phyloP scores from a whole-genome alignment of 2,888 invertebrate species.

The Sesia apiformis region DNA sequence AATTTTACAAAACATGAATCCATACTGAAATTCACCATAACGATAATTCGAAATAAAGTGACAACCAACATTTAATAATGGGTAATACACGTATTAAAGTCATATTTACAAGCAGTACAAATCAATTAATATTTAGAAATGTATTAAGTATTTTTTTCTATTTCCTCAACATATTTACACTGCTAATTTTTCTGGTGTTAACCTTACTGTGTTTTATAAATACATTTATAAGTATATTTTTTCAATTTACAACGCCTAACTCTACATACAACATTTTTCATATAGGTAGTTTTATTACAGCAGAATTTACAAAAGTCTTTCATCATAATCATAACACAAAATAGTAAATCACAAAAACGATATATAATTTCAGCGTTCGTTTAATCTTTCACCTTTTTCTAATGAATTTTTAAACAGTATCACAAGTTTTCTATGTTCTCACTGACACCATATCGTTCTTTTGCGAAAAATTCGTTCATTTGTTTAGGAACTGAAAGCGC shows the following conservation, averaged over 20 bases:
- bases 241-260: slow-evolving; percentile 63
- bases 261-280: slow-evolving; percentile 43
- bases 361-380: slow-evolving; percentile 4
- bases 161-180: slow-evolving; percentile 64
- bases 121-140: slow-evolving; percentile 48
- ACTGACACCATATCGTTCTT: slow-evolving; percentile 25
- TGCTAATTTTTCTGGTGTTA: slow-evolving; percentile 69
- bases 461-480: slow-evolving; percentile 36
- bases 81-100: slow-evolving; percentile 29
- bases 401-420: slow-evolving; percentile 29
- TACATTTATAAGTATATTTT: slow-evolving; percentile 63
- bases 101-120: slow-evolving; percentile 56
- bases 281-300: slow-evolving; percentile 44
- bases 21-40: slow-evolving; percentile 3
- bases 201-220: slow-evolving; percentile 72
- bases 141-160: slow-evolving; percentile 37
- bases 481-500: slow-evolving; percentile 72
- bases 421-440: slow-evolving; percentile 11
- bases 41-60: neutral
- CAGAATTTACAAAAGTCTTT: slow-evolving; percentile 47
- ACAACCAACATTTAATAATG: slow-evolving; percentile 6
- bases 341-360: slow-evolving; percentile 22
- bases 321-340: slow-evolving; percentile 30
- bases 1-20: slow-evolving; percentile 28
- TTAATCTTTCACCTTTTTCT: slow-evolving; percentile 32